These are phyloP conservation scores for Eurypyga helias DNA, from an alignment of 2,113 vertebrate species.

Conservation along the genomic window DNA sequence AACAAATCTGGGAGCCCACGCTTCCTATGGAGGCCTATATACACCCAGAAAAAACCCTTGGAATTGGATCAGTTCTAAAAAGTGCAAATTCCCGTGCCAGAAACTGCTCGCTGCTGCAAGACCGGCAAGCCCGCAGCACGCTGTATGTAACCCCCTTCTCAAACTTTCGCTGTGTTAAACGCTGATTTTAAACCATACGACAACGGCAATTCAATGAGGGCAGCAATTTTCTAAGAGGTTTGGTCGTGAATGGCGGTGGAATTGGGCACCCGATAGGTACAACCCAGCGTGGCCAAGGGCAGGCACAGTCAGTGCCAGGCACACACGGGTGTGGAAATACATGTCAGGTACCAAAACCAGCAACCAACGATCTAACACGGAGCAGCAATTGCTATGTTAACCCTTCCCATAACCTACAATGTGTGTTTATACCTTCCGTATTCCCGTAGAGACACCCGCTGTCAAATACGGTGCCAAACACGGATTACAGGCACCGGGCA, in stretches of 20 bases:
- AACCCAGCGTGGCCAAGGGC: rapidly evolving
- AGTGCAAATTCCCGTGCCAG: neutral
- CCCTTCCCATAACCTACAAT: rapidly evolving
- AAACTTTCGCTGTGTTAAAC: neutral
- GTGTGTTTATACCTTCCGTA: rapidly evolving
- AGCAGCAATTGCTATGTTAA: rapidly evolving
- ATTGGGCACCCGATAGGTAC: rapidly evolving
- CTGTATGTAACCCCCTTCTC: neutral
- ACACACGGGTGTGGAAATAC: neutral
- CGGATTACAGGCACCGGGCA: rapidly evolving
- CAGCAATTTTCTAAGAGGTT: neutral
- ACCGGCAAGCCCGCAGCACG: neutral
- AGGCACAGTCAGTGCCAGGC: rapidly evolving
- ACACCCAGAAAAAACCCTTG: neutral
- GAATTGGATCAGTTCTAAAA: neutral
- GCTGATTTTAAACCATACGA: neutral
- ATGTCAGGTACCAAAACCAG: rapidly evolving
- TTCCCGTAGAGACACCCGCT: neutral
- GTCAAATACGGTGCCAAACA: rapidly evolving
- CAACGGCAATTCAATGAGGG: neutral
- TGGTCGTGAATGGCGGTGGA: neutral
- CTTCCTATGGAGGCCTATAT: neutral
- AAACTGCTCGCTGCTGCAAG: neutral
- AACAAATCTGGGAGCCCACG: neutral
- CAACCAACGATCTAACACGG: rapidly evolving